phyloP scores from a whole-genome alignment of 2,888 invertebrate species.

The Athalia rosae region DNA sequence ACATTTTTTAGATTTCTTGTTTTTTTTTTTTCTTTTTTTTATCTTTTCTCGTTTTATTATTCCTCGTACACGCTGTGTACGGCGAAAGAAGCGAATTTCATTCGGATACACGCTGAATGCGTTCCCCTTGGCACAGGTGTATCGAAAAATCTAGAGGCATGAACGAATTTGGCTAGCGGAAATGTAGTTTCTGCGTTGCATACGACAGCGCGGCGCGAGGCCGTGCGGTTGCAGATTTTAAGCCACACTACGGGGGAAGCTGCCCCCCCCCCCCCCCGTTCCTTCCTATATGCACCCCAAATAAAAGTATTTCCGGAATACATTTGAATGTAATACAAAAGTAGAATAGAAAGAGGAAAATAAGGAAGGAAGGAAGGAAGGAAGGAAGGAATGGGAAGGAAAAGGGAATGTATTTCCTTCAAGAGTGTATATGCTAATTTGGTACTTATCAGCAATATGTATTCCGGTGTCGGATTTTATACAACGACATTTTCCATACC shows the following conservation, averaged over 20 bases:
- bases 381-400: constrained; percentile 2
- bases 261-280: background rate
- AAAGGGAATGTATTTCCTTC: constrained; percentile 50
- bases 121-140: too few relatives aligned
- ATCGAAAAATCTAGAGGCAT: too few relatives aligned
- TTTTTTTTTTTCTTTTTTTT: too few relatives aligned
- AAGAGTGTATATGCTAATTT: constrained; percentile 58
- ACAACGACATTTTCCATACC: constrained; percentile 34
- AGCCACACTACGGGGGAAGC: background rate
- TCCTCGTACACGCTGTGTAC: too few relatives aligned
- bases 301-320: constrained; percentile 57
- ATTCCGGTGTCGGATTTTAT: constrained; percentile 43
- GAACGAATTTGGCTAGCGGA: too few relatives aligned
- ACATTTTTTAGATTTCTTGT: constrained; percentile 26
- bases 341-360: constrained; percentile 14
- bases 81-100: too few relatives aligned
- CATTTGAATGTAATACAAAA: constrained; percentile 61
- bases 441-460: constrained; percentile 44
- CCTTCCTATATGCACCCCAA: constrained; percentile 37
- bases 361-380: constrained; percentile 27
- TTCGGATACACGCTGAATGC: too few relatives aligned
- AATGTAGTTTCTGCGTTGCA: too few relatives aligned
- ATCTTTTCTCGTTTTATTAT: too few relatives aligned
- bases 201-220: too few relatives aligned
- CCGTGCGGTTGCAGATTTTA: too few relatives aligned